Evolutionary conservation across 1,140 invertebrate genomes (phyloP), one percentile per base, ranked within the genome.

Genomic region (Leucophenga varia): DNA sequence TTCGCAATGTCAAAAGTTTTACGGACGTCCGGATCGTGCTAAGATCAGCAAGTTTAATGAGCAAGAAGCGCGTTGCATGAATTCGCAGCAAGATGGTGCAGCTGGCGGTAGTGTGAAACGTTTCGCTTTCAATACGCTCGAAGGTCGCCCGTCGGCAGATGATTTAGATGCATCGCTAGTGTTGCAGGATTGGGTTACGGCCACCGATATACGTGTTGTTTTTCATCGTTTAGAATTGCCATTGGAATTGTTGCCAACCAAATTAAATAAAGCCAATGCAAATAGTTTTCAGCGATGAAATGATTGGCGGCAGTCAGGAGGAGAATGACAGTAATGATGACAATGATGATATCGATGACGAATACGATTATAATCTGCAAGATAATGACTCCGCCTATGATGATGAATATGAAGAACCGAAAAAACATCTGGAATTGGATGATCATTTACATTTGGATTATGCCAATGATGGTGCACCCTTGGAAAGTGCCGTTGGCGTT

Each of bases 101-200:
- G 84, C 83, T 20, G 81, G 83, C 52, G 76, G 61, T 55, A 79
- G 40, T 40, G 80, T 82, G 2, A 83, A 86, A 9, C 77, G 95
- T 18, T 89, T 98, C 16, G 96, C 95, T 1, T 98, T 98, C 78
- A 95, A 93, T 59, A 98, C 95, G 0, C 77, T 98, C 5, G 95
- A 98, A 73, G 95, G 93, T 1, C 81, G 96, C 3, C 96, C 96
- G 0, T 95, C 92, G 31, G 94, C 95, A 2, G 82, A 87, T 6
- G 92, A 97, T 69, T 94, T 98, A 70, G 96, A 98, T 68, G 87
- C 89, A 57, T 97, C 93, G 7, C 90, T 96, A 2, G 93, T 98
- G 10, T 82, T 99, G 3, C 95, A 98, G 74, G 96, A 99, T 75
- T 99, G 97, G 97, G 93, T 98, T 1, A 99, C 96, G 0, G 96